Base-by-base conservation (phyloP, 2,888 invertebrate species). In the Oxyteleia sp. region DNA sequence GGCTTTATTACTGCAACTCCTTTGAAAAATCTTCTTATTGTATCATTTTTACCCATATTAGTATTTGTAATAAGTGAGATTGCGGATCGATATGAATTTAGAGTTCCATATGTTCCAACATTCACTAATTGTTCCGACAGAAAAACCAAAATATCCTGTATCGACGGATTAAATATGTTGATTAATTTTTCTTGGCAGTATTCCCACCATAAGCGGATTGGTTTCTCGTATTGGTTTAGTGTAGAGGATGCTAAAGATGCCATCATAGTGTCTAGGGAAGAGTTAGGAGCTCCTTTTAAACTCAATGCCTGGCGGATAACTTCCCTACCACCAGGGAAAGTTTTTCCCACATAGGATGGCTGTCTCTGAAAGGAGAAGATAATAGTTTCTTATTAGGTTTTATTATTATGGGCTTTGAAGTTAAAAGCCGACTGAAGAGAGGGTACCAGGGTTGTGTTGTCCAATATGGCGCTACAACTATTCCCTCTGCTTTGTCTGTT, bases 241-340 rank as follows among this genome's bases (percentile, higher is more conserved):
- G 88, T 86, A 7, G 81, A 66, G 4, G 43, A 23, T 18, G 64
- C 43, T 4, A 75, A n/a, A 0, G 74, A 74, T n/a, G 72, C 72
- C 4, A 72, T 0, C 7, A 51, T 23, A 1, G 61, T 53, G 51
- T 41, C 43, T 18, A 29, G 45, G 43, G 53, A 76, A n/a, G n/a
- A n/a, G n/a, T n/a, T n/a, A n/a, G n/a, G n/a, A n/a, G n/a, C n/a
- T 72, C 55, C 15, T 32, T 29, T 35, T n/a, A n/a, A n/a, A n/a
- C n/a, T n/a, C 16, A 89, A 87, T 4, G 86, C 88, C 13, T 38
- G 35, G 57, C 83, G 13, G 88, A 90, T 84, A 88, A 85, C 41
- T 55, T 59, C 57, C 87, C 88, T 84, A 84, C 89, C 57, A 86
- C 87, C 87, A 90, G 88, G 86, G 88, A 82, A 88, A 89, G 84